Percentiles rank a stretch among this genome's conserved stretches.
Conservation (phyloP, 1,140 invertebrate species). For the Hermetia illucens region DNA sequence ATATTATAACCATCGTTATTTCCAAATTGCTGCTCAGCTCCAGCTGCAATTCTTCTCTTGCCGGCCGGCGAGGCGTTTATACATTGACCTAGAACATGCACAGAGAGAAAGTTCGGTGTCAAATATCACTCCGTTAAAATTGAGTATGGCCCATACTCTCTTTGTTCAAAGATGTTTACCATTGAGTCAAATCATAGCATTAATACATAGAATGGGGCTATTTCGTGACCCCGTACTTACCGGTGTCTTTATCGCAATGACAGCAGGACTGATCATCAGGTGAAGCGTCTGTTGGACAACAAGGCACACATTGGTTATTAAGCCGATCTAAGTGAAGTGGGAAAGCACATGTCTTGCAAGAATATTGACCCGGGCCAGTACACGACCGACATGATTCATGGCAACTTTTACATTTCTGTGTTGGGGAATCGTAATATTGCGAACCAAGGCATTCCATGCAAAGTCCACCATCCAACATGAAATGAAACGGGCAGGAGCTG, state of each 20-base stretch:
- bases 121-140: no score
- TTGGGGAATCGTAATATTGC: constrained; percentile 55
- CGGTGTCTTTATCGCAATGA: constrained; percentile 49
- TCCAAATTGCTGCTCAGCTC: constrained; percentile 33
- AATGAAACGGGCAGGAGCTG: constrained; percentile 52
- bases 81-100: constrained; percentile 38
- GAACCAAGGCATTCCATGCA: constrained; percentile 58
- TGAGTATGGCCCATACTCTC: no score
- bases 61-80: constrained; percentile 57
- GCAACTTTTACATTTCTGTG: constrained; percentile 49
- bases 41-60: constrained; percentile 52
- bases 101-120: not conserved
- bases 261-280: constrained; percentile 41
- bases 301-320: constrained; percentile 59
- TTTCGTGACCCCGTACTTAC: no score
- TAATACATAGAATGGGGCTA: no score
- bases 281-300: constrained; percentile 39
- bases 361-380: constrained; percentile 51
- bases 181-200: no score
- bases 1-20: constrained; percentile 19
- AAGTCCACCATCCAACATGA: constrained; percentile 54
- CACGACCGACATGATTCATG: constrained; percentile 53
- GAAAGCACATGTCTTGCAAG: constrained; percentile 47
- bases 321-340: constrained; percentile 48
- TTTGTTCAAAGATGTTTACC: no score